Base-by-base conservation (phyloP, 2,113 vertebrate species). In the Ibidorhyncha struthersii region DNA sequence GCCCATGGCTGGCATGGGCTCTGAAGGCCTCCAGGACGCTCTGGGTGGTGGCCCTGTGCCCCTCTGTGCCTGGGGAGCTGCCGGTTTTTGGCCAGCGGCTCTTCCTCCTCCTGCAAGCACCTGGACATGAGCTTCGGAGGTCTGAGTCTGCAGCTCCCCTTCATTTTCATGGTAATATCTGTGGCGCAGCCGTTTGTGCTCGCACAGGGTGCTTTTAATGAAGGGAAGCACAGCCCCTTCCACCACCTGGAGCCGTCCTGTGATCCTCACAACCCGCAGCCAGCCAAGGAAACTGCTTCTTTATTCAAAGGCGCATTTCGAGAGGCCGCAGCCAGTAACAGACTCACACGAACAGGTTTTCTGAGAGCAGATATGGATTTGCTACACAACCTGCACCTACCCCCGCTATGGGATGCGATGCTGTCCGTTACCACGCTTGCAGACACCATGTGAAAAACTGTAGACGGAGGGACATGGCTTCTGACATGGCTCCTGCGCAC, bases 81-180 rank as follows among this genome's bases (percentile, higher is more conserved):
- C 8, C 0, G 2, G 10, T 2, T 41, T 62, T 26, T 0, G 0
- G 50, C 55, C 3, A 0, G 19, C 2, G 2, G 9, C 41, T 70
- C 49, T n/a, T 43, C 29, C 32, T 21, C 40, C 47, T 69, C 77
- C 62, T 69, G 56, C 32, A 56, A 52, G 38, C 34, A 36, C 13
- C 59, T 0, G 4, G 45, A 8, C 50, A 23, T 0, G 5, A 76
- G 53, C 29, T 72, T 27, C 0, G 2, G 86, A 69, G 81, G 8
- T 58, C 82, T 90, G 91, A 61, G 41, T 59, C 86, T 36, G 79
- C 93, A 86, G 70, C 43, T 85, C 59, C 32, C 15, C 3, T 0
- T 36, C 10, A 5, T 32, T 45, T 38, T 82, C 11, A 0, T 72
- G 85, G 74, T 56, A 86, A 91, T 82, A 91, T 82, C 65, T 40